A percentile compares a stretch with the other conserved stretches of the same genome.
Conservation (phyloP, 1,140 invertebrate species). For the Ooceraea biroi region DNA sequence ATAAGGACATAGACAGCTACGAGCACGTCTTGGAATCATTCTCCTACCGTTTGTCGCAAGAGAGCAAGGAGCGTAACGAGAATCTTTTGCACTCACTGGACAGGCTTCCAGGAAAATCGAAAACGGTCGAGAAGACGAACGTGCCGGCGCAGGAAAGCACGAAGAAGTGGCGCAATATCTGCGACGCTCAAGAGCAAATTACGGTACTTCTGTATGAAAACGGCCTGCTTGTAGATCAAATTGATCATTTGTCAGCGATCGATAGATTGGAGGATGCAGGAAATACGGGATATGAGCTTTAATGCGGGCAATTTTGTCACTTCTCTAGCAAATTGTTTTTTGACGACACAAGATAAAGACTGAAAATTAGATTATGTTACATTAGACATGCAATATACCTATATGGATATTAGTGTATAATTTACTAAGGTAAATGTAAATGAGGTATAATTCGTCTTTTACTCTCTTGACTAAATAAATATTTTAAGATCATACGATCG, state of each 20-base stretch:
- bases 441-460: background rate
- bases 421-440: conserved; percentile 4
- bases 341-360: conserved; percentile 48
- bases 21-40: conserved; percentile 82
- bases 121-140: conserved; percentile 74
- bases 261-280: conserved; percentile 55
- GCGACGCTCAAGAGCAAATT: conserved; percentile 85
- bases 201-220: conserved; percentile 83
- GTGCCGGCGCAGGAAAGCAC: conserved; percentile 76
- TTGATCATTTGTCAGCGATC: conserved; percentile 77
- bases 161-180: conserved; percentile 84
- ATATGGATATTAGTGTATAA: conserved; percentile 9
- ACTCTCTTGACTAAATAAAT: conserved; percentile 12
- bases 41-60: conserved; percentile 81
- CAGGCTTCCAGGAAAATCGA: conserved; percentile 76
- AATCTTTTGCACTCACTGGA: conserved; percentile 78
- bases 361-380: conserved; percentile 46
- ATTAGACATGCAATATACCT: background rate
- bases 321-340: conserved; percentile 33
- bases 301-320: conserved; percentile 38
- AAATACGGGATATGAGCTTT: conserved; percentile 59
- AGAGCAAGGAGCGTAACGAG: conserved; percentile 82
- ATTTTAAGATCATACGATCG: conserved; percentile 4
- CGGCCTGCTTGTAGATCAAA: conserved; percentile 82
- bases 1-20: conserved; percentile 90